Base-by-base conservation (phyloP, 2,797 vertebrate species). In the Loriculus beryllinus region DNA sequence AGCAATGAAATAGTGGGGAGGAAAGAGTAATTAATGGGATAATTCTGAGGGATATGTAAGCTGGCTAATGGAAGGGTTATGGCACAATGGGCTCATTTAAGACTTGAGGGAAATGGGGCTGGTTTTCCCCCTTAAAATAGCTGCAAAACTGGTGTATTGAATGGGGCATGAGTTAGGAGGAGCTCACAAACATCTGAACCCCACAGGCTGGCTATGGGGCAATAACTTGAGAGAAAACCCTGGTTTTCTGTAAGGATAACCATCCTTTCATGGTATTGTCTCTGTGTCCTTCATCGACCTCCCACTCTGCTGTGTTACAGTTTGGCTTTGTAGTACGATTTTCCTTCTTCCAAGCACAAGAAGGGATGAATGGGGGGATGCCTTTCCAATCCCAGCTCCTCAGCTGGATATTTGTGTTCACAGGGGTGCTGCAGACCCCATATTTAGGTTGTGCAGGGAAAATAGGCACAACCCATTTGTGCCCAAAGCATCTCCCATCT, bases 101-200 rank as follows among this genome's bases (percentile, higher is more conserved):
- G 60, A 5, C 5, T 43, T 10, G 22, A 89, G 62, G 12, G 57
- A 75, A 89, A 75, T 57, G 2, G 0, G 5, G 3, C 11, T n/a
- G 2, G 9, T 1, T 49, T 74, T 57, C 12, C 5, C 2, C 35
- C 17, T 2, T 2, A 28, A 83, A 77, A 74, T 21, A 17, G 40
- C 2, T 7, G 4, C 0, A 0, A 5, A n/a, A 8, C 18, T 3
- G 5, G 3, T 4, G 0, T 6, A 0, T 3, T 14, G 51, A 35
- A 7, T 10, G 13, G 37, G 8, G 25, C 11, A 4, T 28, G 57
- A 60, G 35, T 19, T 37, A 16, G 57, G 26, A 39, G 57, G 37
- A 60, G 37, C 26, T 29, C 56, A 57, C 56, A 25, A 35, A 35
- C 22, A 17, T 5, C 12, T 12, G 1, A 35, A 20, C 14, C 3